Base-by-base conservation (phyloP, 2,888 invertebrate genomes). In the Noctua pronuba region DNA sequence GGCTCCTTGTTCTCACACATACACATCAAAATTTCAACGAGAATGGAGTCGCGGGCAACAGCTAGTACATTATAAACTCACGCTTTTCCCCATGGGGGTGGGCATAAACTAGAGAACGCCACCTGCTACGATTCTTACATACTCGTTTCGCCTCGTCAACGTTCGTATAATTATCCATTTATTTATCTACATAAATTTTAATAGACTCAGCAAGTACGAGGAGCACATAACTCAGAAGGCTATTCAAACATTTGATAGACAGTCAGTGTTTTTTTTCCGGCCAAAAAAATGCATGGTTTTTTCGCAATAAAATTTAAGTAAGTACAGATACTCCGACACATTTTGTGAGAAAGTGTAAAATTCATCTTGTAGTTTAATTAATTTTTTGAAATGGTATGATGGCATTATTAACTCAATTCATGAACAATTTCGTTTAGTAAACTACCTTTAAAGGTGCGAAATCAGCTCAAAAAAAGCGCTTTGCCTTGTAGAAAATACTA, bases 401-500 rank as follows among this genome's bases (percentile, higher is more conserved):
- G 21, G 8, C 52, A 4, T 52, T 11, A 52, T 10, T 52, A 52
- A 24, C 24, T 52, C 24, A 52, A 52, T 52, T 52, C 7, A 24
- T 24, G 52, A 52, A 52, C 24, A 52, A 24, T 55, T 55, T 55
- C 55, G n/a, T n/a, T n/a, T n/a, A 0, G 5, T 55, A 55, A 55
- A 24, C 24, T 49, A 24, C 55, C 2, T 55, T 55, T 16, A 55
- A 58, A 58, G 58, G 28, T 58, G 7, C 28, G 28, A 16, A 58
- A 58, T 58, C 24, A n/a, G 28, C 13, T 49, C 46, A 6, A 55
- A n/a, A n/a, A n/a, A n/a, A n/a, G n/a, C n/a, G n/a, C n/a, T n/a
- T 62, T 6, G 11, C 13, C 35, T 41, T 31, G 67, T 71, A 28
- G 16, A 31, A 55, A 13, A 28, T 46, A 82, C 71, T n/a, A 73